Evolutionary conservation across 2,797 vertebrate species (phyloP).

Genomic region (Microcaecilia unicolor): DNA sequence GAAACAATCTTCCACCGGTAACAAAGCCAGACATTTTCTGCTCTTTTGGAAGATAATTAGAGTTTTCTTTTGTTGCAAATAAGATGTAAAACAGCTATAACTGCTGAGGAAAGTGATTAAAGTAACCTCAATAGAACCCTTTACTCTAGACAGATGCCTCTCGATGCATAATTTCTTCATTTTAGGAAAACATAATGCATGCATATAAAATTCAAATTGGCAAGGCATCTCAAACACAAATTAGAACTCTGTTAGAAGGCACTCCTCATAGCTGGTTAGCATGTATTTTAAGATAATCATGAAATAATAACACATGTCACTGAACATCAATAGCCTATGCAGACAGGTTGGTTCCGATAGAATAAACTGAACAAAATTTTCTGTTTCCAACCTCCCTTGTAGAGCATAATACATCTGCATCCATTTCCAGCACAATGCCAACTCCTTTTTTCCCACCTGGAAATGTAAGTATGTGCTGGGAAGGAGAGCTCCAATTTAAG

Average conservation of each 20-base stretch:
- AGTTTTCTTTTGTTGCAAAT: slow-evolving; percentile 78
- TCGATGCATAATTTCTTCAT: slow-evolving; percentile 82
- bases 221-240: slow-evolving; percentile 73
- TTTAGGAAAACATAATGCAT: slow-evolving; percentile 79
- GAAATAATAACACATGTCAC: slow-evolving; percentile 65
- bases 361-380: slow-evolving; percentile 49
- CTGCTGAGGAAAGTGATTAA: slow-evolving; percentile 90
- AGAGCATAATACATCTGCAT: too few species aligned
- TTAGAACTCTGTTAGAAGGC: slow-evolving; percentile 68
- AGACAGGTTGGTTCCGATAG: slow-evolving; percentile 52
- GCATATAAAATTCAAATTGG: slow-evolving; percentile 75
- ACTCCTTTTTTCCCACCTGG: too few species aligned
- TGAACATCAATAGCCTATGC: slow-evolving; percentile 66
- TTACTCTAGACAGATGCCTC: slow-evolving; percentile 87
- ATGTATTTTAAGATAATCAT: slow-evolving; percentile 73
- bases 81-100: slow-evolving; percentile 90
- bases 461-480: too few species aligned
- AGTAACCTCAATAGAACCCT: slow-evolving; percentile 85
- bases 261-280: slow-evolving; percentile 71
- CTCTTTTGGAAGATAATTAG: slow-evolving; percentile 87
- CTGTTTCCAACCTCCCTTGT: slow-evolving; percentile 26
- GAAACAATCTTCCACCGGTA: slow-evolving; percentile 73
- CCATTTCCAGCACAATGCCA: too few species aligned
- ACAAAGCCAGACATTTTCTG: slow-evolving; percentile 69
- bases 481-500: too few species aligned